Evolutionary conservation across 1,140 invertebrate genomes (phyloP), one percentile per base, ranked within the genome.

Genomic region (Magallana angulata): DNA sequence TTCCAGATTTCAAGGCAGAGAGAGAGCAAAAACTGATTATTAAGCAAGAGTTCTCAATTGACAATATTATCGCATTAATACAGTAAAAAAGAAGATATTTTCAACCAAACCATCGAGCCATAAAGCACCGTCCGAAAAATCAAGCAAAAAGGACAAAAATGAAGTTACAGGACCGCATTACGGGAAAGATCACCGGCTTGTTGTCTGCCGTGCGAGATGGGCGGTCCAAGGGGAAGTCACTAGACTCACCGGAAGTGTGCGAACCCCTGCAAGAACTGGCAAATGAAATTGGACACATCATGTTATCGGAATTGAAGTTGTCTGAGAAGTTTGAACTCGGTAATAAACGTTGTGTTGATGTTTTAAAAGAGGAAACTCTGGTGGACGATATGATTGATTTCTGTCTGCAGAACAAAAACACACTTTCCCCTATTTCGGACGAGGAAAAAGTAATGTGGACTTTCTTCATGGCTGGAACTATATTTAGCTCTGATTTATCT

Each of bases 401-500:
- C 24, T 71, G 68, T 71, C 68, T 11, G 4, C 18, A 71, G 36
- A 71, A 71, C 12, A 18, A 12, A 1, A 71, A 71, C 24, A 36
- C 48, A 4, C 68, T 71, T 11, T 30, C 68, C 11, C 18, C 11
- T 30, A 30, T 30, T 12, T 36, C 68, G 7, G 4, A 48, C 3
- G 24, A 8, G 1, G 68, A 71, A 11, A 0, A 30, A 30, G 36
- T 30, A 3, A 12, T 71, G 24, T 71, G 68, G 68, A 30, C 8
- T 12, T 82, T 57, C 12, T 82, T 57, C 2, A 82, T 57, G 57
- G 18, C 58, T 56, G 48, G 16, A 18, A 82, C 81, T 57, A 82
- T 82, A 82, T 82, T 57, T 57, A 57, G n/a, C 8, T 16, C 48
- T 57, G 81, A 71, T 82, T 9, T 82, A 11, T 82, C 48, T 57